These are phyloP conservation scores for Mycteria americana DNA, from an alignment of 2,797 vertebrate species.

Conservation along the genomic window DNA sequence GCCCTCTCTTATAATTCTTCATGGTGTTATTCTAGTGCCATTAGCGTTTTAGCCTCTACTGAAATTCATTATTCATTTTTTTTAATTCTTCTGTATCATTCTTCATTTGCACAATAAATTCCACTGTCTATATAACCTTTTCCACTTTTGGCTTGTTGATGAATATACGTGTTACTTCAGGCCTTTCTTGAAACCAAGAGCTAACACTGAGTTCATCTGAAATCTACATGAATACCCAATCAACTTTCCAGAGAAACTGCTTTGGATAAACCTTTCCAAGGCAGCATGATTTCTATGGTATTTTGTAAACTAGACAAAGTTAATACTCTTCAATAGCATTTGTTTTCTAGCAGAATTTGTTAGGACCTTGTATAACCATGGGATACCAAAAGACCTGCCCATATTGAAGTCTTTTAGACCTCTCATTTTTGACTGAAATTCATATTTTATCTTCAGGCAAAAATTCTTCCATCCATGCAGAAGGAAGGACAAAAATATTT, in stretches of 20 bases:
- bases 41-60: not conserved
- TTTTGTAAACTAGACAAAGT: not conserved
- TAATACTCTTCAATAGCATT: not conserved
- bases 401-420: not conserved
- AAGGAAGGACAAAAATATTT: not conserved
- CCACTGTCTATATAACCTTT: not conserved
- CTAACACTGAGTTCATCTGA: not conserved
- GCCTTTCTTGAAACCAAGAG: not conserved
- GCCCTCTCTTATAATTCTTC: not conserved
- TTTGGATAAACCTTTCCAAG: not conserved
- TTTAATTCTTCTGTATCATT: not conserved
- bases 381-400: not conserved
- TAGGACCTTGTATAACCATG: not conserved
- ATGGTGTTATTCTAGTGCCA: not conserved
- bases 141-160: not conserved
- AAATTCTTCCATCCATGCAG: not conserved
- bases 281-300: rapidly evolving
- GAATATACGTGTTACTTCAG: not conserved
- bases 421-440: not conserved
- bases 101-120: not conserved
- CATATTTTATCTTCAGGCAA: not conserved
- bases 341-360: not conserved
- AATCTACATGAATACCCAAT: not conserved
- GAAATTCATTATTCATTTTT: not conserved
- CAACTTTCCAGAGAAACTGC: not conserved